phyloP scores from a whole-genome alignment of 2,797 vertebrate genomes.

The Leptatherina wallacei region DNA sequence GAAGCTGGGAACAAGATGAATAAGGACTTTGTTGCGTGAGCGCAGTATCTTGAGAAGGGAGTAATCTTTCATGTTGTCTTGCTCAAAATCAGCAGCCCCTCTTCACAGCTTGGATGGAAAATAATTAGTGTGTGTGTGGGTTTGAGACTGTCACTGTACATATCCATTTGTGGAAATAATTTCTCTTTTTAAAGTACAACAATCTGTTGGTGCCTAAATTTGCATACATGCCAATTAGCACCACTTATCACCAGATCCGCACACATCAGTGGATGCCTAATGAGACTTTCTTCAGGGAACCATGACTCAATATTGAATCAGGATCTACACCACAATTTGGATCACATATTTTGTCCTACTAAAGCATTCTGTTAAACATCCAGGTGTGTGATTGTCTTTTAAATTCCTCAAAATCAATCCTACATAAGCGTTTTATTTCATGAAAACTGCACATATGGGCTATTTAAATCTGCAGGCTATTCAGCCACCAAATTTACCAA shows the following conservation, averaged over 20 bases:
- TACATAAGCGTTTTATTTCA: conserved; percentile 31
- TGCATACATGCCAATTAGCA: conserved; percentile 69
- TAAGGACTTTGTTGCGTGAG: conserved; percentile 59
- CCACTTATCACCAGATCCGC: conserved; percentile 70
- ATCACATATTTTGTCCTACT: conserved; percentile 52
- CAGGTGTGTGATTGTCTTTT: conserved; percentile 15
- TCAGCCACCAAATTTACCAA: conserved; percentile 13
- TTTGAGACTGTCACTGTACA: conserved; percentile 35
- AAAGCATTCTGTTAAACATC: conserved; percentile 43
- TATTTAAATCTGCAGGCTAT: conserved; percentile 1
- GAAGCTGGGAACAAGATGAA: conserved; percentile 66
- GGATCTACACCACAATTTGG: conserved; percentile 39
- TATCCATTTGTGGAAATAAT: conserved; percentile 36
- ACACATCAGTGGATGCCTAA: conserved; percentile 64
- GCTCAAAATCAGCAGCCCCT: conserved; percentile 56
- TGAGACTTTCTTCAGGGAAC: conserved; percentile 59
- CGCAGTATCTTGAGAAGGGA: conserved; percentile 62
- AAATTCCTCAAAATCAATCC: conserved; percentile 19
- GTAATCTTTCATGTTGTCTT: conserved; percentile 69
- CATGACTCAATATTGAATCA: conserved; percentile 60
- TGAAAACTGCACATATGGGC: conserved; percentile 6
- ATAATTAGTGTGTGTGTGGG: conserved; percentile 64
- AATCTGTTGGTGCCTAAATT: conserved; percentile 50
- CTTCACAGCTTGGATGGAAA: conserved; percentile 65
- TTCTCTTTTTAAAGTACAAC: conserved; percentile 33